These are phyloP conservation scores for Hephaestus fuliginosus DNA, from an alignment of 2,797 vertebrate species.

Conservation along the genomic window DNA sequence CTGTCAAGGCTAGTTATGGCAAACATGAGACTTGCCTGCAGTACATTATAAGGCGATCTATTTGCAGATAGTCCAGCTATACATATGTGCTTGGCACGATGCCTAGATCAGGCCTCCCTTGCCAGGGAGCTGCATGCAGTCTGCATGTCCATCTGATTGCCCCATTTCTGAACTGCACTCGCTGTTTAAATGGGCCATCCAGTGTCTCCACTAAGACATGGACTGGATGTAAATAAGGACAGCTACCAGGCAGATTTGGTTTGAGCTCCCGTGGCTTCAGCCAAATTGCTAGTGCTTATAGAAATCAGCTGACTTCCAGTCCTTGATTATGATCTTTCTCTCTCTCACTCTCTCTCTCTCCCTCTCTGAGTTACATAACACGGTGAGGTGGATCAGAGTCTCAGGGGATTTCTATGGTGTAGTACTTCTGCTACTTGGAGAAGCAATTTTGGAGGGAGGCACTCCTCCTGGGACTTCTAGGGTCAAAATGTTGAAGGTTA, in stretches of 20 bases:
- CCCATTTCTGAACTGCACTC: slow-evolving; percentile 33
- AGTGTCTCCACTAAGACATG: slow-evolving; percentile 15
- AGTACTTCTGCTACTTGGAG: slow-evolving; percentile 1
- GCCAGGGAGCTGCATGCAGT: slow-evolving; percentile 10
- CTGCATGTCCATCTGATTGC: slow-evolving; percentile 35
- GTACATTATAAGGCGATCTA: slow-evolving; percentile 16
- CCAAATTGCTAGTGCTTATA: slow-evolving; percentile 21
- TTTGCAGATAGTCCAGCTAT: slow-evolving; percentile 22
- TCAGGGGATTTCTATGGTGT: slow-evolving; percentile 33
- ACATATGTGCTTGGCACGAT: not conserved
- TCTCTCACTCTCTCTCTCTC: not conserved
- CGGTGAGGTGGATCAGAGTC: slow-evolving; percentile 13
- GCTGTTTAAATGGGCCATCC: slow-evolving; percentile 45
- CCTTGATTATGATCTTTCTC: not conserved
- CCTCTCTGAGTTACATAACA: slow-evolving; percentile 31
- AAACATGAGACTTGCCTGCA: slow-evolving; percentile 18
- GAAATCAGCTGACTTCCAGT: slow-evolving; percentile 48
- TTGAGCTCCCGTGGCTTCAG: slow-evolving; percentile 8
- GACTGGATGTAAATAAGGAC: slow-evolving; percentile 25
- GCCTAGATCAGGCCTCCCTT: not conserved
- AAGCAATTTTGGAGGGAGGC: slow-evolving; percentile 15
- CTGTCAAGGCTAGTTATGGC: slow-evolving; percentile 22
- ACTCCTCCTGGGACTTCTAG: slow-evolving; percentile 9
- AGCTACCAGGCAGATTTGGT: not conserved
- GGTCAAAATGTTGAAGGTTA: slow-evolving; percentile 37